A percentile compares a stretch with the other conserved stretches of the same genome.
Conservation (phyloP, 2,113 vertebrate species). For the Amphiprion ocellaris region DNA sequence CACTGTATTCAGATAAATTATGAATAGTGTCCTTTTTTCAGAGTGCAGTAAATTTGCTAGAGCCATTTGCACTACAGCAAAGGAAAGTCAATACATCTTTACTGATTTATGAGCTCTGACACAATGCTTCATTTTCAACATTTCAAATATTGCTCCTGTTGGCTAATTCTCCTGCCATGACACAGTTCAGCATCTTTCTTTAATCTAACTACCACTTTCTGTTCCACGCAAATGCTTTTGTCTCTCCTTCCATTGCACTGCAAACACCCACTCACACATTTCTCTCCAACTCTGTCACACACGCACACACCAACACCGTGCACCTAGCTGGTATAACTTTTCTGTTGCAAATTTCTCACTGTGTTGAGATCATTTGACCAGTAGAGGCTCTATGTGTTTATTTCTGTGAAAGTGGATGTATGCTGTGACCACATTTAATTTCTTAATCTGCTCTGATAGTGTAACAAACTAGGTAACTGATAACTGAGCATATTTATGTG, state of each 20-base stretch:
- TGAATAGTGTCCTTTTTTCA: background rate
- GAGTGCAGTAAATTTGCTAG: background rate
- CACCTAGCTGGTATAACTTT: conserved; percentile 52
- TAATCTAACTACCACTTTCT: conserved; percentile 58
- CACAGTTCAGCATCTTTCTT: conserved; percentile 40
- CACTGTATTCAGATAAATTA: background rate
- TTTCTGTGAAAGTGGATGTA: background rate
- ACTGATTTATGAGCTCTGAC: conserved; percentile 27
- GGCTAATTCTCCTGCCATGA: conserved; percentile 18
- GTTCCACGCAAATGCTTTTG: conserved; percentile 63
- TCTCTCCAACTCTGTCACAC: conserved; percentile 31
- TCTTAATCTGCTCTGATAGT: background rate
- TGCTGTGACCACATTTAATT: conserved; percentile 7
- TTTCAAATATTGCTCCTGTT: background rate
- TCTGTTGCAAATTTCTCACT: conserved; percentile 26
- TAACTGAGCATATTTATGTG: no score
- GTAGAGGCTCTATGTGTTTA: no score
- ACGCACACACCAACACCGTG: conserved; percentile 7
- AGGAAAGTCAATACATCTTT: background rate
- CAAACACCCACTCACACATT: conserved; percentile 67
- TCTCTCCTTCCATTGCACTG: conserved; percentile 45
- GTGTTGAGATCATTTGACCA: conserved; percentile 21
- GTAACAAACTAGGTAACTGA: no score
- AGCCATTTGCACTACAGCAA: conserved; percentile 6
- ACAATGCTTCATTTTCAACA: conserved; percentile 3